Evolutionary conservation across 2,797 vertebrate species (phyloP), one percentile per base, ranked within the genome.

Genomic region (Phataginus tetradactyla): DNA sequence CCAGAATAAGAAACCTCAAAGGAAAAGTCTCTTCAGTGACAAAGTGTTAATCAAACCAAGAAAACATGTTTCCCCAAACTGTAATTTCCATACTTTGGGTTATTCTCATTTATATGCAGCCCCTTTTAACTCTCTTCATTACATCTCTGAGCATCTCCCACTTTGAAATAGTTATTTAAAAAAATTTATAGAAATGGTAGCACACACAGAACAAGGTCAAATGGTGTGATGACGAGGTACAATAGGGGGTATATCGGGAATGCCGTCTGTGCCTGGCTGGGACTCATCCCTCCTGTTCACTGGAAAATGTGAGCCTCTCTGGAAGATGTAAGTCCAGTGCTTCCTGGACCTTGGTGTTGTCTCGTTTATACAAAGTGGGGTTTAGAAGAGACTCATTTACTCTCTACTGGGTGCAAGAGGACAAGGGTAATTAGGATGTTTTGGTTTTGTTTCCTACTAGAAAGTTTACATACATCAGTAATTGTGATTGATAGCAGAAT

Each of bases 31-130:
- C 49, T 39, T 77, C 37, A 10, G 81, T 94, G 95, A 69, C 57
- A 83, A 94, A 39, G 63, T 93, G 68, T 97, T 96, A 97, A 97
- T 97, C 96, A 97, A 95, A 92, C 77, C 71, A 74, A 96, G 72
- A 94, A 94, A 94, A 72, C 64, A 64, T 87, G 77, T 90, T 95
- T 53, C 37, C 79, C 80, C 90, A 95, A 27, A 83, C 64, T 51
- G 1, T 87, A 81, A 94, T 97, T 97, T 96, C 86, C 80, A 74
- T 14, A 32, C 61, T 96, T 83, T 39, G 49, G 39, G 23, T 88
- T 91, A 51, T 68, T 89, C 66, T 91, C 61, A 13, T 69, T 96
- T 91, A 74, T 51, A 91, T 39, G 1, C 21, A 69, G 23, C 51
- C 37, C 72, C 27, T 66, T 86, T 90, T 93, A 90, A 87, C 78